Conservation (phyloP, 2,797 vertebrate species). For the Xenentodon cancila region DNA sequence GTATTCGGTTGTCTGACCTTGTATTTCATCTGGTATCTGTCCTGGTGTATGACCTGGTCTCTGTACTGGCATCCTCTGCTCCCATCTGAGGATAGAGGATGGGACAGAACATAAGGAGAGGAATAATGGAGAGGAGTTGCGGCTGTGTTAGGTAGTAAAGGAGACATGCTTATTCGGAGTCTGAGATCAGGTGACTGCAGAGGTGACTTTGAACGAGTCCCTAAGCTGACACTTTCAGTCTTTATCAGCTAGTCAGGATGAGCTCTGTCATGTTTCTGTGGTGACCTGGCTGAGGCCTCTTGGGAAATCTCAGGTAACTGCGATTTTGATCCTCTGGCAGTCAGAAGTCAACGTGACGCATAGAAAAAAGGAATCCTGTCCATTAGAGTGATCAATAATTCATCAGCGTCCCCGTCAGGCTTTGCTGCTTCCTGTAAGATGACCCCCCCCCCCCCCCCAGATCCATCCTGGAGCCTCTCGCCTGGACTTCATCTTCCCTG, state of each 20-base stretch:
- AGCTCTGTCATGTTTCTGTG: conserved; percentile 23
- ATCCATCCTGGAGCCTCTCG: background rate
- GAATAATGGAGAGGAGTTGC: too few species aligned
- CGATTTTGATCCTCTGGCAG: conserved; percentile 4
- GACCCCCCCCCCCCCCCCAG: background rate
- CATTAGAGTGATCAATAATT: conserved; percentile 71
- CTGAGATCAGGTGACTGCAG: too few species aligned
- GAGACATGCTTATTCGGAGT: too few species aligned
- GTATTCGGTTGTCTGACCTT: too few species aligned
- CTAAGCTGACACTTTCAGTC: background rate
- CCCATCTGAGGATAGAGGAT: too few species aligned
- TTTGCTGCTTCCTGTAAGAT: conserved; percentile 63
- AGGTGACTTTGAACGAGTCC: background rate
- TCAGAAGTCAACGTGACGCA: conserved; percentile 32
- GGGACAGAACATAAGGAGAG: too few species aligned
- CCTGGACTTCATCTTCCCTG: background rate
- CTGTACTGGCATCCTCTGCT: too few species aligned
- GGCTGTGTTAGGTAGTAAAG: too few species aligned
- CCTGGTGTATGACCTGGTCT: too few species aligned
- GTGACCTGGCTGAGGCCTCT: conserved; percentile 33
- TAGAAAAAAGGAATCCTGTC: conserved; percentile 52
- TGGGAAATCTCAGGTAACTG: conserved; percentile 64
- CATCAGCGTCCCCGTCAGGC: conserved; percentile 42
- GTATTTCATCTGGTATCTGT: too few species aligned
- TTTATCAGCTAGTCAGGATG: conserved; percentile 3